These are phyloP conservation scores for Drosophila repletoides DNA, from an alignment of 1,140 invertebrate genomes.

Conservation along the genomic window DNA sequence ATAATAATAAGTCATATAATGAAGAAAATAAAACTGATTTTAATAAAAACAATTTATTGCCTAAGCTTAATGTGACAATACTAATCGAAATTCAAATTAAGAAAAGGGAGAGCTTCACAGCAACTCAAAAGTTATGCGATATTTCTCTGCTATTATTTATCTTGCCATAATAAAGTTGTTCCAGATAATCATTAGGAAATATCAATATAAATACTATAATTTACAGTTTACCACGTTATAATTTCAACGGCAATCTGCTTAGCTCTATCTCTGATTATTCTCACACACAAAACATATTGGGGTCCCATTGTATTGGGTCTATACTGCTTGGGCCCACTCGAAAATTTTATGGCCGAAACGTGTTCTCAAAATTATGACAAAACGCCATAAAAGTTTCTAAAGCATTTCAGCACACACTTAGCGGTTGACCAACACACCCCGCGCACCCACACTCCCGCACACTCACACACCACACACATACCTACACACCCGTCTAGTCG, in stretches of 20 bases:
- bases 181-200: not conserved
- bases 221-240: constrained; percentile 13
- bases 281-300: not conserved
- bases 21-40: too few species aligned
- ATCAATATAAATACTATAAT: constrained; percentile 7
- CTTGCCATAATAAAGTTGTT: not conserved
- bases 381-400: constrained; percentile 62
- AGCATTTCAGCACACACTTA: constrained; percentile 65
- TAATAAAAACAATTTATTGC: too few species aligned
- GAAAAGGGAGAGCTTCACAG: too few species aligned
- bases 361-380: constrained; percentile 71
- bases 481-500: not conserved
- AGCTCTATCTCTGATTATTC: not conserved
- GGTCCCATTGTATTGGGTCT: not conserved
- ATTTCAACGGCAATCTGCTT: not conserved
- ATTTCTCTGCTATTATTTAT: too few species aligned
- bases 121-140: too few species aligned
- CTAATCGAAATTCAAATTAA: too few species aligned
- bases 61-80: too few species aligned
- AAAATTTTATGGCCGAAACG: constrained; percentile 64
- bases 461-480: not conserved
- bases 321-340: constrained; percentile 21
- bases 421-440: constrained; percentile 16
- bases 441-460: not conserved
- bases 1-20: too few species aligned